Conservation (phyloP, 2,888 invertebrate genomes). For the Lycia hirtaria region DNA sequence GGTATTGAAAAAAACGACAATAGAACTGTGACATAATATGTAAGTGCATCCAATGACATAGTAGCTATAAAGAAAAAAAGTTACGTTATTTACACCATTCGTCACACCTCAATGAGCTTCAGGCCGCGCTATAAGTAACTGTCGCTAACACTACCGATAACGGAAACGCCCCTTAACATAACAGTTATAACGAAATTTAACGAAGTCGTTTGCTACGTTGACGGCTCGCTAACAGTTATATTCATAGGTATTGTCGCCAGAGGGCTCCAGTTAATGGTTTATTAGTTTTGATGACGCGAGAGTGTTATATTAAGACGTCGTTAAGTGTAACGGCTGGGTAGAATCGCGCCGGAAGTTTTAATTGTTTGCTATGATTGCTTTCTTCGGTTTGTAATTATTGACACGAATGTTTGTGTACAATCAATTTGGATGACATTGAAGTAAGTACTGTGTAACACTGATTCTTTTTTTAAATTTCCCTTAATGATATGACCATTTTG, state of each 20-base stretch:
- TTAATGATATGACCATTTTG: too few species aligned
- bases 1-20: too few species aligned
- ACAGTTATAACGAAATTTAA: slow-evolving; percentile 38
- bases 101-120: neutral
- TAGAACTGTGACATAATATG: too few species aligned
- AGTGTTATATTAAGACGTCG: slow-evolving; percentile 24
- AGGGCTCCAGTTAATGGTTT: slow-evolving; percentile 34
- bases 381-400: neutral
- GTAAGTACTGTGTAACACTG: too few species aligned
- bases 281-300: slow-evolving; percentile 38
- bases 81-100: too few species aligned
- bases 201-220: slow-evolving; percentile 38
- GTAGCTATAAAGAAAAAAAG: too few species aligned
- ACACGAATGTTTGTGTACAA: too few species aligned
- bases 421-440: too few species aligned
- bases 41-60: too few species aligned
- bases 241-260: slow-evolving; percentile 38
- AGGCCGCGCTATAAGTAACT: neutral
- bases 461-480: too few species aligned
- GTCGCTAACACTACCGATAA: neutral
- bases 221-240: slow-evolving; percentile 37
- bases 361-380: neutral
- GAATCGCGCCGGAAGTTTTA: neutral
- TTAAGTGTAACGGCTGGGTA: neutral
- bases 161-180: neutral